Evolutionary conservation across 1,140 invertebrate species (phyloP).

Genomic region (Macrosteles quadrilineatus): DNA sequence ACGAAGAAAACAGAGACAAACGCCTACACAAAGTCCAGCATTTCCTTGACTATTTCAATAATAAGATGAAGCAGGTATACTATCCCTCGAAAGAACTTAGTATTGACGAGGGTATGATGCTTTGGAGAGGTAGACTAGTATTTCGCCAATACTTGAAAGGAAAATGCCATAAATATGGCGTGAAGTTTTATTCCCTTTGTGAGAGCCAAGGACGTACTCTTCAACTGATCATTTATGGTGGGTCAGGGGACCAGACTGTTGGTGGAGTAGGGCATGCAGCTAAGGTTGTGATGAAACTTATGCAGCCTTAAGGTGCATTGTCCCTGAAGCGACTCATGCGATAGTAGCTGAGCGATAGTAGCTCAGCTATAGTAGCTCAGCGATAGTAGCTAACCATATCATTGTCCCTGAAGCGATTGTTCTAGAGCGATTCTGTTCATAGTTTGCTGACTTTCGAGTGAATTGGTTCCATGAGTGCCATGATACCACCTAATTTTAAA

Average conservation of each 20-base stretch:
- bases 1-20: background rate
- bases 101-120: conserved; percentile 43
- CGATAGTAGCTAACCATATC: too few relatives aligned
- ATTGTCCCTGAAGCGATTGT: too few relatives aligned
- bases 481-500: too few relatives aligned
- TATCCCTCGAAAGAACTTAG: conserved; percentile 38
- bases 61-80: background rate
- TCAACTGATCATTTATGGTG: conserved; percentile 29
- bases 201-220: conserved; percentile 31
- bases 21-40: conserved; percentile 1
- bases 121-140: conserved; percentile 44
- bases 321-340: too few relatives aligned
- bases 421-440: too few relatives aligned
- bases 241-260: conserved; percentile 19
- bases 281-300: too few relatives aligned
- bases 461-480: too few relatives aligned
- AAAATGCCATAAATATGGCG: conserved; percentile 45
- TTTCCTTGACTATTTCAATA: conserved; percentile 13
- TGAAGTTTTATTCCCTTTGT: conserved; percentile 46
- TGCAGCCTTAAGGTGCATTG: too few relatives aligned
- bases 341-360: too few relatives aligned
- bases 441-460: too few relatives aligned
- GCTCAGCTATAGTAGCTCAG: background rate
- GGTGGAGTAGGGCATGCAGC: too few relatives aligned
- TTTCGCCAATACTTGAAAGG: conserved; percentile 47